Evolutionary conservation across 2,888 invertebrate genomes (phyloP).

Genomic region (Ceraclea dissimilis): DNA sequence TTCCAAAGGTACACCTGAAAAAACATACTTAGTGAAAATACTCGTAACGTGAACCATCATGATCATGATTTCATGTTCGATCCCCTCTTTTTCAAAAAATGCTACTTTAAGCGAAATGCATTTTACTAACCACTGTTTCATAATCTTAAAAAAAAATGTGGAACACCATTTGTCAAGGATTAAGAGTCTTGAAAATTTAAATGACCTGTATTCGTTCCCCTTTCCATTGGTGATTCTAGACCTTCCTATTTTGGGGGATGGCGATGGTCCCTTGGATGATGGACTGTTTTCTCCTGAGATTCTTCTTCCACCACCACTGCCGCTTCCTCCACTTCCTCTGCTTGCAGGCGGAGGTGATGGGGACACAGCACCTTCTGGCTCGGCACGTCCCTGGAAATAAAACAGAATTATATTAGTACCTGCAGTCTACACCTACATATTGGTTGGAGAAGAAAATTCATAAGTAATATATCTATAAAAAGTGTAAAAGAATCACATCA

Average conservation of each 20-base stretch:
- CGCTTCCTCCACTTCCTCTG: slow-evolving; percentile 30
- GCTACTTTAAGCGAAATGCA: too few relatives aligned
- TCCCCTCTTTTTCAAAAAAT: too few relatives aligned
- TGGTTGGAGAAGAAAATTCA: background rate
- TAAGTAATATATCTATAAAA: background rate
- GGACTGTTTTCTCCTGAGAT: slow-evolving; percentile 28
- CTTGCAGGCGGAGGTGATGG: slow-evolving; percentile 46
- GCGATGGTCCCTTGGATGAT: slow-evolving; percentile 12
- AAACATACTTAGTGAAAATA: too few relatives aligned
- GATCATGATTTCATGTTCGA: too few relatives aligned
- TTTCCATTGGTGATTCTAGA: slow-evolving; percentile 2
- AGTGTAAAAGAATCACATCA: too few relatives aligned
- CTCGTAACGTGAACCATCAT: too few relatives aligned
- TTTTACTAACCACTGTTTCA: too few relatives aligned
- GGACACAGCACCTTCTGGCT: slow-evolving; percentile 67
- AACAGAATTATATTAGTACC: too few relatives aligned
- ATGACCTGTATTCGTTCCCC: slow-evolving; percentile 7
- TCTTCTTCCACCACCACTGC: slow-evolving; percentile 25
- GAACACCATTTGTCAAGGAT: too few relatives aligned
- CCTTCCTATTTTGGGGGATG: slow-evolving; percentile 10
- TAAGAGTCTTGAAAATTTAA: too few relatives aligned
- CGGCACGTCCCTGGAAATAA: slow-evolving; percentile 50
- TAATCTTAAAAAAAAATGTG: too few relatives aligned
- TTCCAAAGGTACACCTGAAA: too few relatives aligned
- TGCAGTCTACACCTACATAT: background rate